Evolutionary conservation across 37 sponge, comb jelly and placozoan species (phyloP).

Genomic region (Crambe crambe): DNA sequence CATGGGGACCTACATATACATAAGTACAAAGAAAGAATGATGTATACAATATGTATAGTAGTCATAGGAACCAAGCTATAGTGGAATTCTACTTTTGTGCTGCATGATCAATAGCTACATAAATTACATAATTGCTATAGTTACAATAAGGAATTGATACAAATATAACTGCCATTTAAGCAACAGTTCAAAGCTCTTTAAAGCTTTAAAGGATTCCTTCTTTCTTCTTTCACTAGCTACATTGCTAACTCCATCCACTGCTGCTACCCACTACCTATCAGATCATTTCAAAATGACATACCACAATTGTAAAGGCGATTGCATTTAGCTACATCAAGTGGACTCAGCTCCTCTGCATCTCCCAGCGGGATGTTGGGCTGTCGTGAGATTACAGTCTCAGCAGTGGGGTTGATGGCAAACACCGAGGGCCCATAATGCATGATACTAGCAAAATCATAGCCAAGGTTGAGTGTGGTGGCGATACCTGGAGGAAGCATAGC

Average conservation of each 20-base stretch:
- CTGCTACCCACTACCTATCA: too few species aligned
- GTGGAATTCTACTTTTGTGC: too few species aligned
- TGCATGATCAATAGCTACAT: not conserved
- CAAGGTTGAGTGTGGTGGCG: slow-evolving; percentile 45
- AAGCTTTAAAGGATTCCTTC: too few species aligned
- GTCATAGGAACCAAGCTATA: too few species aligned
- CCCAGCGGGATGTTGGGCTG: slow-evolving; percentile 54
- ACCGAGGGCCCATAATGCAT: slow-evolving; percentile 73
- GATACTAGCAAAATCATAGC: slow-evolving; percentile 81
- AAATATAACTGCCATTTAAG: too few species aligned
- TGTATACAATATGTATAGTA: not conserved
- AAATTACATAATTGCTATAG: not conserved
- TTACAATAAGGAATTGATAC: too few species aligned
- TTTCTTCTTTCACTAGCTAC: too few species aligned
- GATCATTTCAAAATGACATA: slow-evolving; percentile 19
- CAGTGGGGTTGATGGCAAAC: slow-evolving; percentile 9
- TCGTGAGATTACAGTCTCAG: slow-evolving; percentile 20
- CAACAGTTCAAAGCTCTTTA: too few species aligned
- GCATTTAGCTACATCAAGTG: slow-evolving; percentile 63
- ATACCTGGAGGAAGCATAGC: not conserved
- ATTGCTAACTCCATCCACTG: too few species aligned
- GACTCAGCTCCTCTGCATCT: slow-evolving; percentile 48
- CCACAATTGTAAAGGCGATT: slow-evolving; percentile 72
- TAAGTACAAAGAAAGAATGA: not conserved
- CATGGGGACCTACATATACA: not conserved